Conservation (phyloP, 2,113 vertebrate genomes). For the Thunnus thynnus region DNA sequence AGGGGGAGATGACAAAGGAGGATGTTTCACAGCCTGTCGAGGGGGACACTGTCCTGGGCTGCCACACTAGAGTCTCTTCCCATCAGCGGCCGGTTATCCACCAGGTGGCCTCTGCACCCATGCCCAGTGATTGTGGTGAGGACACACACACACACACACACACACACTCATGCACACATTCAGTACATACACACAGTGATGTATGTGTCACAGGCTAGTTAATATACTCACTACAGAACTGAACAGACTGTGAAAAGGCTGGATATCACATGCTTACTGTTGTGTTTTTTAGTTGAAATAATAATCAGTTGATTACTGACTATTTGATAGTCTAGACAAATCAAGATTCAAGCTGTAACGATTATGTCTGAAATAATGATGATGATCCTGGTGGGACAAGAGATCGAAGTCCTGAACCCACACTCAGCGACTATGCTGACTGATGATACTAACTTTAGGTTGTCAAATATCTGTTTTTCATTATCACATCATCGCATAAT, state of each 20-base stretch:
- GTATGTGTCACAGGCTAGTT: constrained; percentile 2
- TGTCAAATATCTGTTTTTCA: not conserved
- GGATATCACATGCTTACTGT: not conserved
- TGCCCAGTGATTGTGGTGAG: constrained; percentile 96
- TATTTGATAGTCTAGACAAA: not conserved
- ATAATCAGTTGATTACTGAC: not conserved
- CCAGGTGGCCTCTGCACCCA: constrained; percentile 94
- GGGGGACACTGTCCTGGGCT: constrained; percentile 84
- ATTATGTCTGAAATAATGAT: not conserved
- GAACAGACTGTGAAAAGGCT: not conserved
- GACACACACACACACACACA: not conserved
- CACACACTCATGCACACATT: not conserved
- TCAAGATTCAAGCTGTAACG: not conserved
- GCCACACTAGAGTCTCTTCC: constrained; percentile 79
- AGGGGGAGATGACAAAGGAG: constrained; percentile 86
- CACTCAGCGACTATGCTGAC: not conserved
- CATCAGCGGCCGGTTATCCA: constrained; percentile 87
- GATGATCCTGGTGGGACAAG: not conserved
- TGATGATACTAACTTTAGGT: not conserved
- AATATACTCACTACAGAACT: not conserved
- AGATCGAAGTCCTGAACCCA: not conserved
- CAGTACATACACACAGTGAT: not conserved
- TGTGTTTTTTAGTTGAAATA: not conserved
- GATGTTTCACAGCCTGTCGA: constrained; percentile 82
- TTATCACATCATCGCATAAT: not conserved